A percentile compares a stretch with the other conserved stretches of the same genome.
Conservation (phyloP, 2,888 invertebrate species). For the Oscheius sp. region DNA sequence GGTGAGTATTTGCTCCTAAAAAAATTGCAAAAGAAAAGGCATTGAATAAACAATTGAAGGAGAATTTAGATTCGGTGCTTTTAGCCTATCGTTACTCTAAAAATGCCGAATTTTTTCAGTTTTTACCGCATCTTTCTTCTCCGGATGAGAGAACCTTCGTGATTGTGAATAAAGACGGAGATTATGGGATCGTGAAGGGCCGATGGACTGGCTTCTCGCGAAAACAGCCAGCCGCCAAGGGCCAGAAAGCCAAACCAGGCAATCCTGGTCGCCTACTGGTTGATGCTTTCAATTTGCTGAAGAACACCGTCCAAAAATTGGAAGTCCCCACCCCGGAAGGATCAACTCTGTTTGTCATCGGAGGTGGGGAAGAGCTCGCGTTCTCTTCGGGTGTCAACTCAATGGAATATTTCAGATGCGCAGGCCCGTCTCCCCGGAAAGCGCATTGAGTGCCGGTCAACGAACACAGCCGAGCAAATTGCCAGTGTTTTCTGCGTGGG, state of each 20-base stretch:
- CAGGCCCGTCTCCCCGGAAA: constrained; percentile 69
- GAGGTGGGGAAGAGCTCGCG: constrained; percentile 53
- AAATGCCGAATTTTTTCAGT: constrained; percentile 46
- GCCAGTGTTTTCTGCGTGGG: constrained; percentile 73
- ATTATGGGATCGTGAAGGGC: constrained; percentile 73
- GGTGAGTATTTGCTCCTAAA: too few relatives aligned
- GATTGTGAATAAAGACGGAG: constrained; percentile 73
- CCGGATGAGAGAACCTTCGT: constrained; percentile 73
- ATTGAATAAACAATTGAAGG: neutral
- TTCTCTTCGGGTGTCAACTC: too few relatives aligned
- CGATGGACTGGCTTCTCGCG: constrained; percentile 72
- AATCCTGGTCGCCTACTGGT: constrained; percentile 65
- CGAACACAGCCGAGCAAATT: constrained; percentile 72
- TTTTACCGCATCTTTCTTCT: constrained; percentile 71
- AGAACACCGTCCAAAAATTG: constrained; percentile 70
- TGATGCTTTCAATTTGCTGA: constrained; percentile 68
- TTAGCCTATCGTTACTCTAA: too few relatives aligned
- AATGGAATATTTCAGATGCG: constrained; percentile 64
- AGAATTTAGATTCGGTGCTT: neutral
- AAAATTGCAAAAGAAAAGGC: neutral
- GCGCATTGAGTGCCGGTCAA: constrained; percentile 67
- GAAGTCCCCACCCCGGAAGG: constrained; percentile 68
- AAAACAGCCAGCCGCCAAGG: constrained; percentile 50
- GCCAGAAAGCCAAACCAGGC: constrained; percentile 61
- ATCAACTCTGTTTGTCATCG: constrained; percentile 66